Evolutionary conservation across 2,888 invertebrate species (phyloP), one percentile per base, ranked within the genome.

Genomic region (Drosophila acutilabella): DNA sequence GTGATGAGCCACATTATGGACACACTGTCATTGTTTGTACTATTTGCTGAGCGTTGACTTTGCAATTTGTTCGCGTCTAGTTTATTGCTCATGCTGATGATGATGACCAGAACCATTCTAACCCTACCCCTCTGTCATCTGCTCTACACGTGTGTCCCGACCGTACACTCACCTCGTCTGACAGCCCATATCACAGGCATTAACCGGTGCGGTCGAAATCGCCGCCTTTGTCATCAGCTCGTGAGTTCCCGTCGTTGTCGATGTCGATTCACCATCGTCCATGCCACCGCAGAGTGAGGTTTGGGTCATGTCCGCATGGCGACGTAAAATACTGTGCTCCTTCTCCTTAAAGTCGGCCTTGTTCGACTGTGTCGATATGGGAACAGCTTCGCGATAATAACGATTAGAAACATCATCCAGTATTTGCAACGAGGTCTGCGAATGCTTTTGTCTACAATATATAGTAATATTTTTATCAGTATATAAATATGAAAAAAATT

Each of bases 131-230:
- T 0, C 8, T 8, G 2, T 1, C 8, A 8, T 20, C n/a, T 20
- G 20, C 20, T 3, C 20, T 20, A 20, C 20, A 20, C 20, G n/a
- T n/a, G n/a, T 20, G 2, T 20, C 20, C 6, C 6, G 3, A 3
- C 5, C 23, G 26, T 8, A 30, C 30, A 96, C 96, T 91, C 96
- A 97, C 78, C 97, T 94, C 0, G 97, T 97, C 91, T 97, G 97
- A 90, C 97, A 97, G 57, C 95, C 95, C 90, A 94, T 95, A 91
- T 96, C 96, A 80, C 95, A 94, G 94, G 95, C 96, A 88, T 95
- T 95, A 60, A 77, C 80, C 57, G 81, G 77, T 33, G 67, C 66
- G 54, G 77, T 68, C 69, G 78, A 64, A 64, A 77, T 78, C 51
- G 84, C 47, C 41, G 81, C 87, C 72, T 87, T 84, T 52, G 85